Percentiles rank a stretch among this genome's conserved stretches.
Conservation (phyloP, 1,140 invertebrate species). For the Mercenaria mercenaria region DNA sequence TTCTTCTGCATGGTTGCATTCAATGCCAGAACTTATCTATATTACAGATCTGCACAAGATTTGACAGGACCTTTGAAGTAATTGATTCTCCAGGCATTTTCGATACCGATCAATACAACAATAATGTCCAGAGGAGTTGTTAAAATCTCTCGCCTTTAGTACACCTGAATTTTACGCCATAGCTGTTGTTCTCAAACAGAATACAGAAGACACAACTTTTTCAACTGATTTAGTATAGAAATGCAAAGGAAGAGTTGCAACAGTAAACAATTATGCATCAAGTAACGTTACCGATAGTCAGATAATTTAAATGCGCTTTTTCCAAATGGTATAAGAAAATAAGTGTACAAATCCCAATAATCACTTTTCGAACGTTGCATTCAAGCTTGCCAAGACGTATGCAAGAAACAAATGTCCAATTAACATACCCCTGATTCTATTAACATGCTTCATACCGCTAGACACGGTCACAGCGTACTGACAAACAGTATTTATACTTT, state of each 20-base stretch:
- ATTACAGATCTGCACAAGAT: neutral
- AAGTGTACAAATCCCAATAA: neutral
- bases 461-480: too few relatives aligned
- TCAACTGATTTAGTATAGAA: conserved; percentile 34
- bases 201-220: conserved; percentile 34
- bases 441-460: too few relatives aligned
- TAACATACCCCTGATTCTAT: neutral
- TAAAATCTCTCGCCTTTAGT: neutral
- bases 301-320: neutral
- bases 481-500: too few relatives aligned
- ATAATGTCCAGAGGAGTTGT: neutral
- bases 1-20: too few relatives aligned
- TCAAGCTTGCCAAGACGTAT: neutral
- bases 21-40: too few relatives aligned
- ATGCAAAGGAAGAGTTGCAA: neutral
- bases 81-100: conserved; percentile 48
- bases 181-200: neutral
- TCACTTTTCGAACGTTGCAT: neutral
- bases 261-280: neutral
- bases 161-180: conserved; percentile 45
- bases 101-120: conserved; percentile 29
- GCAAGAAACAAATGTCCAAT: neutral
- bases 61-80: neutral
- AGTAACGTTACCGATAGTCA: neutral
- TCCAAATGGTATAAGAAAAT: neutral